Percentiles rank a stretch among this genome's conserved stretches.
Conservation (phyloP, 2,797 vertebrate species). For the Girardinus metallicus region DNA sequence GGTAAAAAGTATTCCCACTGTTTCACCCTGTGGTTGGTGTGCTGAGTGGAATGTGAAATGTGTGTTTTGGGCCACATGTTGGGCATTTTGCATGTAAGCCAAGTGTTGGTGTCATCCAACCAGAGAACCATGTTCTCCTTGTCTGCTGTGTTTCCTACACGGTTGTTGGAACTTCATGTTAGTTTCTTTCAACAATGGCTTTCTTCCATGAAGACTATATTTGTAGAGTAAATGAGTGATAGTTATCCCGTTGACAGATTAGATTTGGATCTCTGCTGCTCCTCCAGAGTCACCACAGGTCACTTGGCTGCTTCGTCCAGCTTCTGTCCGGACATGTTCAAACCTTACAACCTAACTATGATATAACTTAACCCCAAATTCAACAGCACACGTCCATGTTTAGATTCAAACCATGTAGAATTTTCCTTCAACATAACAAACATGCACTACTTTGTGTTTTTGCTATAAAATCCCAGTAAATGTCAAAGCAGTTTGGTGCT, state of each 20-base stretch:
- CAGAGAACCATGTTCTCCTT: neutral
- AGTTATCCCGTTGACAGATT: neutral
- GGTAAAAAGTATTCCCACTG: neutral
- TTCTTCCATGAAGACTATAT: neutral
- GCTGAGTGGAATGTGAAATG: neutral
- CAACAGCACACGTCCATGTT: neutral
- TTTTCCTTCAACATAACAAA: neutral
- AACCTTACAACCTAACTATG: neutral
- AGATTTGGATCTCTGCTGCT: neutral
- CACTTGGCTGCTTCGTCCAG: neutral
- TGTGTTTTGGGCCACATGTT: neutral
- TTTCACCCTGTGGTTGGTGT: neutral
- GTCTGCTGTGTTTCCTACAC: neutral
- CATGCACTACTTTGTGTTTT: neutral
- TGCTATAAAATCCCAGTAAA: neutral
- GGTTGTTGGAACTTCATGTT: neutral
- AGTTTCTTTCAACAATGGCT: neutral
- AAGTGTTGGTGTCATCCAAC: neutral
- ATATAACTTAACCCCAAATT: neutral
- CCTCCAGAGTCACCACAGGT: neutral
- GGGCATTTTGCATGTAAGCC: neutral
- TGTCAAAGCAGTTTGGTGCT: neutral
- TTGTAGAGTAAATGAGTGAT: neutral
- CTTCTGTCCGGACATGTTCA: neutral
- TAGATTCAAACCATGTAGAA: neutral